Base-by-base conservation (phyloP, 1,140 invertebrate genomes). In the Lepidurus apus region DNA sequence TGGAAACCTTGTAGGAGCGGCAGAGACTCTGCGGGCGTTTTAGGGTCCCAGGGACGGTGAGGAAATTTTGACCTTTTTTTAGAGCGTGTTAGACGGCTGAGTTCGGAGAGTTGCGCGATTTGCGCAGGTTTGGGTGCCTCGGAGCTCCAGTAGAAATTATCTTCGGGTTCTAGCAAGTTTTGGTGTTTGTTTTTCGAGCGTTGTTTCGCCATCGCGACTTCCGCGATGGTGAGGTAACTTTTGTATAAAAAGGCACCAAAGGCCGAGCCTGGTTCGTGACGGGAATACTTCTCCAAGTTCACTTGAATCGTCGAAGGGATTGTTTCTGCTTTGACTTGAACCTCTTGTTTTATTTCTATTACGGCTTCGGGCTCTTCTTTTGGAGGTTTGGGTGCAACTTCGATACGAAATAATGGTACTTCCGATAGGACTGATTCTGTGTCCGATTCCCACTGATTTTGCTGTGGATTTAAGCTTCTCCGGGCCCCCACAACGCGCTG, bases 121-220 rank as follows among this genome's bases (percentile, higher is more conserved):
- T 43, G 42, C 13, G 43, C 26, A 7, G 74, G 74, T 43, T 47
- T 42, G 17, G 78, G 78, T n/a, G 78, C 78, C 6, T 79, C 10
- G 13, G 78, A 79, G 11, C 43, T 79, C 78, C 78, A 79, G 42
- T 79, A 45, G 2, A 74, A n/a, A 26, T 79, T 44, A 17, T 79
- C 73, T 34, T 79, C 78, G 13, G 65, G 78, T 13, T 74, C 75
- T 24, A 65, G 26, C 17, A 43, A 44, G 43, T 75, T 74, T 24
- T 44, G 44, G 10, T 79, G 73, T 9, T 74, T 73, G 34, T 43
- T 79, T 24, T 74, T 42, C n/a, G 78, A 79, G n/a, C 78, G 43
- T 24, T 42, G 34, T 42, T 79, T 79, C 8, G 78, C 78, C n/a
- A 34, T 34, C 1, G 74, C 42, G 13, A 79, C 78, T 24, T 79